A percentile compares a stretch with the other conserved stretches of the same genome.
Conservation (phyloP, 2,888 invertebrate genomes). For the Erannis defoliaria region DNA sequence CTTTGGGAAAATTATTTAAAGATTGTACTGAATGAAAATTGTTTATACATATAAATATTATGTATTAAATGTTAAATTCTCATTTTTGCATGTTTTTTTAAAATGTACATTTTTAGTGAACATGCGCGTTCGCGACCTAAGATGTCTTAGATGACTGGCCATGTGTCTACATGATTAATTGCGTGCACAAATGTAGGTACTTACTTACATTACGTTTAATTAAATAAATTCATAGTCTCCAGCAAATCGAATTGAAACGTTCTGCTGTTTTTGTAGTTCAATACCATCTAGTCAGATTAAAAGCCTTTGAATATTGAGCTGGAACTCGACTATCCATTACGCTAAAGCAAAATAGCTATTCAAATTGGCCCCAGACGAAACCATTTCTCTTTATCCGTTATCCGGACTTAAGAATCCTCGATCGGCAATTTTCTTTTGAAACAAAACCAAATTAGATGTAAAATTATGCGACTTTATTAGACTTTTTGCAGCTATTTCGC, state of each 20-base stretch:
- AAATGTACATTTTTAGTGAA: no score
- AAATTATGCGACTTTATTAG: conserved; percentile 10
- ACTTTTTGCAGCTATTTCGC: conserved; percentile 6
- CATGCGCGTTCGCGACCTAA: no score
- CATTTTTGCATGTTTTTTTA: no score
- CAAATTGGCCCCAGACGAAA: conserved; percentile 25
- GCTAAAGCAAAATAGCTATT: conserved; percentile 27
- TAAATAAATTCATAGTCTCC: not conserved
- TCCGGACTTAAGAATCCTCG: conserved; percentile 21
- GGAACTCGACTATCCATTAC: conserved; percentile 26
- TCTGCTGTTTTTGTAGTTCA: not conserved
- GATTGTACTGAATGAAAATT: no score
- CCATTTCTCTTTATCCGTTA: conserved; percentile 28
- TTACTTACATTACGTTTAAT: no score
- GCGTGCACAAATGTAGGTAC: no score
- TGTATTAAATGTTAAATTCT: no score
- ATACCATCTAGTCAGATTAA: conserved; percentile 13
- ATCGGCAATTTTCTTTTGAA: conserved; percentile 24
- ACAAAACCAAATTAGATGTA: conserved; percentile 22
- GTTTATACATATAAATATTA: no score
- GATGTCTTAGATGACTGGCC: no score
- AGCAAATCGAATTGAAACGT: not conserved
- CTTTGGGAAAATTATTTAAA: no score
- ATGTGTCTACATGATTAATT: no score
- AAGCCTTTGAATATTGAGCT: conserved; percentile 14